Evolutionary conservation across 1,140 invertebrate species (phyloP).

Genomic region (Drosophila tristis): DNA sequence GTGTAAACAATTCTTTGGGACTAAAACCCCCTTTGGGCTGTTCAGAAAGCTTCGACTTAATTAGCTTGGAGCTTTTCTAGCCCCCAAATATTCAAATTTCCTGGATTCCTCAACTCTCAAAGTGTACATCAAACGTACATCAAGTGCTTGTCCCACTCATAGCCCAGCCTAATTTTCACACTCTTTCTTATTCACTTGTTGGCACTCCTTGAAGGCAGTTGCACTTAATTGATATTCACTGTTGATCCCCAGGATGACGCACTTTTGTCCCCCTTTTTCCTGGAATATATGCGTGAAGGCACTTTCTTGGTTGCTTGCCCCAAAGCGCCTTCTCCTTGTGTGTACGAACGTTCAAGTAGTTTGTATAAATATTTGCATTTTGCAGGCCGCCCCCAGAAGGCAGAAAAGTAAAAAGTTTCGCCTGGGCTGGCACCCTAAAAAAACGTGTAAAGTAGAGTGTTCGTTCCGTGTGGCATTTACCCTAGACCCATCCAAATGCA

Average conservation of each 20-base stretch:
- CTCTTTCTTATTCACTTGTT: constrained; percentile 4
- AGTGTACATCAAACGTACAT: too few relatives aligned
- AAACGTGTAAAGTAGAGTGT: constrained; percentile 21
- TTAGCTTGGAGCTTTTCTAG: too few relatives aligned
- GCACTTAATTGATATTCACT: constrained; percentile 56
- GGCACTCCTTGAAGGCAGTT: constrained; percentile 11
- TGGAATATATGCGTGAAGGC: background rate
- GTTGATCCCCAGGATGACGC: constrained; percentile 42
- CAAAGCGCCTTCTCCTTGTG: constrained; percentile 10
- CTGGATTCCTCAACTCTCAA: too few relatives aligned
- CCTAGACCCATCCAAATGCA: constrained; percentile 37
- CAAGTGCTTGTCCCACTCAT: too few relatives aligned
- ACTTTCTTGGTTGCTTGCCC: constrained; percentile 22
- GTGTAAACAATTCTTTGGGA: too few relatives aligned
- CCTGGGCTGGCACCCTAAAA: constrained; percentile 36
- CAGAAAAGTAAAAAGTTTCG: constrained; percentile 13
- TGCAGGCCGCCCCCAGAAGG: constrained; percentile 22
- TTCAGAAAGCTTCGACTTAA: too few relatives aligned
- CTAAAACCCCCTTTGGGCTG: too few relatives aligned
- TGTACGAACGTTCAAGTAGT: constrained; percentile 46
- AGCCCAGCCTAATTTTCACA: constrained; percentile 19
- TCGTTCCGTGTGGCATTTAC: constrained; percentile 10
- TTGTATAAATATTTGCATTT: constrained; percentile 73
- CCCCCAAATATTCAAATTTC: too few relatives aligned
- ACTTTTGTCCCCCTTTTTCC: constrained; percentile 24